Evolutionary conservation across 1,140 invertebrate genomes (phyloP).

Genomic region (Schlechtendalia chinensis): DNA sequence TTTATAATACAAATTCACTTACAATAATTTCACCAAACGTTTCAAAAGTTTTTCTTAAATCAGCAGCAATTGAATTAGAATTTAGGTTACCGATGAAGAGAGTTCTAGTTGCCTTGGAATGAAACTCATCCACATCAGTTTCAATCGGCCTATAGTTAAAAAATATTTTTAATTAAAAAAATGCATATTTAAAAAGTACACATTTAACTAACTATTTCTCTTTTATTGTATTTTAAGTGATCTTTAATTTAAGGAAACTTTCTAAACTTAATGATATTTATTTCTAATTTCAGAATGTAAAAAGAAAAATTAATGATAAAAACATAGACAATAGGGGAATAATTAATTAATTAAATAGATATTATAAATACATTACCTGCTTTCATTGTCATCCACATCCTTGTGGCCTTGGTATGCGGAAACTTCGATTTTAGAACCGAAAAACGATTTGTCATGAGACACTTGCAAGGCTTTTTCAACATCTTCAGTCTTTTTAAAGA

Average conservation of each 20-base stretch:
- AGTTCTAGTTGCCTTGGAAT: conserved; percentile 88
- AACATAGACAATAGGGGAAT: too few species aligned
- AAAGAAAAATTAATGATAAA: too few species aligned
- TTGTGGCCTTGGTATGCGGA: conserved; percentile 77
- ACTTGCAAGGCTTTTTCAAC: conserved; percentile 92
- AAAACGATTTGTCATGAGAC: conserved; percentile 93
- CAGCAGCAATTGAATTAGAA: conserved; percentile 84
- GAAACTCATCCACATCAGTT: conserved; percentile 91
- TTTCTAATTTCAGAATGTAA: not conserved
- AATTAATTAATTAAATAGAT: too few species aligned
- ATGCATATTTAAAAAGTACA: too few species aligned
- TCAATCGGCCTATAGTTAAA: conserved; percentile 72
- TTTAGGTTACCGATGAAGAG: conserved; percentile 90
- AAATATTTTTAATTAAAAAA: conserved; percentile 32
- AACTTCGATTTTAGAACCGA: conserved; percentile 92
- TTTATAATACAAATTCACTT: conserved; percentile 55
- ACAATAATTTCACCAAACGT: conserved; percentile 94
- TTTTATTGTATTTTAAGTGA: too few species aligned
- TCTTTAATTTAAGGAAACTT: too few species aligned
- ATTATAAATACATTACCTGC: conserved; percentile 57
- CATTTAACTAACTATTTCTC: too few species aligned
- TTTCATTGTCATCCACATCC: conserved; percentile 85
- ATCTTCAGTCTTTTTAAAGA: conserved; percentile 95
- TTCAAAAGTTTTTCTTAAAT: conserved; percentile 87
- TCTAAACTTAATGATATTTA: not conserved